A percentile compares a stretch with the other conserved stretches of the same genome.
Evolutionary conservation across 2,888 invertebrate genomes (phyloP).

Genomic region (Odontomyia ornata): DNA sequence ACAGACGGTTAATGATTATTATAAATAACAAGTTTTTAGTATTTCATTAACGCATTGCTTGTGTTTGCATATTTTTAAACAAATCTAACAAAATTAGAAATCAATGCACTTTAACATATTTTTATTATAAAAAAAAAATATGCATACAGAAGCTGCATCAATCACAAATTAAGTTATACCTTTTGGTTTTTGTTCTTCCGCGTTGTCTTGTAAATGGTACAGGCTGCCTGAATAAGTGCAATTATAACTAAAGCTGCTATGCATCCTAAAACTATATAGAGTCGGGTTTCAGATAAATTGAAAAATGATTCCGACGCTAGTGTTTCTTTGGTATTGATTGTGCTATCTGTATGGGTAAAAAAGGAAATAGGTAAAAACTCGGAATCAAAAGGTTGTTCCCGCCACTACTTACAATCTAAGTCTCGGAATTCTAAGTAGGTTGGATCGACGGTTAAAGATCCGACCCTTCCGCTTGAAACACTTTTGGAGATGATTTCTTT

Average conservation of each 20-base stretch:
- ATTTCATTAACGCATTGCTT: not conserved
- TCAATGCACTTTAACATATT: too few species aligned
- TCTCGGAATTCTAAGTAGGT: conserved; percentile 79
- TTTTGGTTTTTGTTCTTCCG: conserved; percentile 71
- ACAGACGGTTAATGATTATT: not conserved
- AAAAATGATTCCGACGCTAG: conserved; percentile 67
- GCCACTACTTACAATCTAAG: conserved; percentile 70
- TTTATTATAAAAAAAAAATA: not conserved
- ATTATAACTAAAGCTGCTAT: conserved; percentile 81
- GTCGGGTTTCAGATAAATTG: conserved; percentile 75
- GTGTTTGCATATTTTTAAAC: not conserved
- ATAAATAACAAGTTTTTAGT: not conserved
- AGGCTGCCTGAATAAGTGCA: conserved; percentile 83
- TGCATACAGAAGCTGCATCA: not conserved
- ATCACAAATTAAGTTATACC: conserved; percentile 66
- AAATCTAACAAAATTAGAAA: too few species aligned
- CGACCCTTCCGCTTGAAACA: conserved; percentile 77
- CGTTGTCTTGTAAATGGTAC: conserved; percentile 79
- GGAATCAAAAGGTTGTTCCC: not conserved
- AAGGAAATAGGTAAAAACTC: not conserved
- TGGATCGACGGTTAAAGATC: conserved; percentile 83
- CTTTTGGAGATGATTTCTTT: conserved; percentile 75
- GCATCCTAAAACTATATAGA: conserved; percentile 85
- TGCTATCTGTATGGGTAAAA: conserved; percentile 53
- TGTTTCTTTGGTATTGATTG: conserved; percentile 57